Conservation (phyloP, 2,888 invertebrate genomes). For the Meghimatium bilineatum region DNA sequence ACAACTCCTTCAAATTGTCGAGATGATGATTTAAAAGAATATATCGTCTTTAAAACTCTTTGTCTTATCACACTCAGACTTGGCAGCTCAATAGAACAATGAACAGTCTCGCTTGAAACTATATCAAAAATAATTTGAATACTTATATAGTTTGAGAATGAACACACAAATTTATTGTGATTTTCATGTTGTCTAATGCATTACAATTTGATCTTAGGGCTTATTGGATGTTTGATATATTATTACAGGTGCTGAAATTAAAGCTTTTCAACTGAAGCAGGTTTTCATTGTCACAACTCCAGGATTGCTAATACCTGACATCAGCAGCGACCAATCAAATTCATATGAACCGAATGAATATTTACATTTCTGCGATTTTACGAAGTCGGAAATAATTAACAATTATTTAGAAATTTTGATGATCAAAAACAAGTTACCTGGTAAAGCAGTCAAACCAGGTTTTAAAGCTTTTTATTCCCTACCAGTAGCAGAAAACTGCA, state of each 20-base stretch:
- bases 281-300: conserved; percentile 21
- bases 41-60: too few species aligned
- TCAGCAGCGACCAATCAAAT: not conserved
- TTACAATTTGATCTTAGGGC: too few species aligned
- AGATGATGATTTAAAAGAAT: too few species aligned
- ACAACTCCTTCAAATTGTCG: too few species aligned
- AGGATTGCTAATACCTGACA: conserved; percentile 9
- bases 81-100: too few species aligned
- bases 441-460: not conserved
- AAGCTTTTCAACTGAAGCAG: conserved; percentile 13
- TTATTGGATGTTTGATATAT: too few species aligned
- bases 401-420: not conserved
- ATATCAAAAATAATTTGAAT: too few species aligned
- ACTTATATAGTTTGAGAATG: too few species aligned
- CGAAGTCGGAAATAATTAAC: not conserved
- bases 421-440: not conserved
- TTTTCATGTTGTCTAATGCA: too few species aligned
- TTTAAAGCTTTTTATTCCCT: conserved; percentile 5
- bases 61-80: too few species aligned
- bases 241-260: conserved; percentile 10
- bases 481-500: not conserved
- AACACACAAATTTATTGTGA: too few species aligned
- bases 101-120: too few species aligned
- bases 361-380: not conserved
- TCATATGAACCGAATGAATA: not conserved